A percentile compares a stretch with the other conserved stretches of the same genome.
These are phyloP conservation scores for Gopherus flavomarginatus DNA, from an alignment of 2,113 vertebrate species.

Conservation along the genomic window DNA sequence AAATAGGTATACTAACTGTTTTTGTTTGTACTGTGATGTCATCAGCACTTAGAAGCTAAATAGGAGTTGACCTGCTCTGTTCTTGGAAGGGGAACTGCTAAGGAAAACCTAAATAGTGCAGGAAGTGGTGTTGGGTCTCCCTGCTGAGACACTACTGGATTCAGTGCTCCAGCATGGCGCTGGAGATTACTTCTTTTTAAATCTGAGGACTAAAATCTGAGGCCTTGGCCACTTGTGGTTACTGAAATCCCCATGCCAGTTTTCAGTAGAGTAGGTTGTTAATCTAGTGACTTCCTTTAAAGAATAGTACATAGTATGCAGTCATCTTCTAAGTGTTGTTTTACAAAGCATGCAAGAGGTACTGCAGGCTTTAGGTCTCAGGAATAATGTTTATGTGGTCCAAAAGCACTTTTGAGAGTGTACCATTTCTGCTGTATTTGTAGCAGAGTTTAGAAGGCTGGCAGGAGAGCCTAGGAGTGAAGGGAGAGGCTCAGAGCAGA, in stretches of 20 bases:
- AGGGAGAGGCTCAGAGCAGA: neutral
- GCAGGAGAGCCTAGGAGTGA: neutral
- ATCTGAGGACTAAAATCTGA: neutral
- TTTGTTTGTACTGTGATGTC: neutral
- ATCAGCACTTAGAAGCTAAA: neutral
- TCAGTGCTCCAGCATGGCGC: neutral
- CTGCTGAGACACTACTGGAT: neutral
- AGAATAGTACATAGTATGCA: neutral
- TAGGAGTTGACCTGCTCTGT: neutral
- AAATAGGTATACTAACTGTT: neutral
- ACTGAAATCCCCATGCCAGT: neutral
- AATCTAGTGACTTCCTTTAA: neutral
- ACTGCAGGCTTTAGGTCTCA: neutral
- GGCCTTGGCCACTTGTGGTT: neutral
- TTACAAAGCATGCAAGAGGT: neutral
- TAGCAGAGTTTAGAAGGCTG: neutral
- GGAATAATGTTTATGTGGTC: neutral
- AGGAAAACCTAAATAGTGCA: neutral
- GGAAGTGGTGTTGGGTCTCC: neutral
- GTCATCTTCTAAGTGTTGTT: neutral
- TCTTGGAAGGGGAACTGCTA: neutral
- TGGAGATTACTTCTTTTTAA: neutral
- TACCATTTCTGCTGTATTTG: slow-evolving; percentile 2
- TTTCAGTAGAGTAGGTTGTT: neutral
- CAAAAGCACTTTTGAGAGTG: slow-evolving; percentile 35